Conservation (phyloP, 2,888 invertebrate genomes). For the Mesoligia furuncula region DNA sequence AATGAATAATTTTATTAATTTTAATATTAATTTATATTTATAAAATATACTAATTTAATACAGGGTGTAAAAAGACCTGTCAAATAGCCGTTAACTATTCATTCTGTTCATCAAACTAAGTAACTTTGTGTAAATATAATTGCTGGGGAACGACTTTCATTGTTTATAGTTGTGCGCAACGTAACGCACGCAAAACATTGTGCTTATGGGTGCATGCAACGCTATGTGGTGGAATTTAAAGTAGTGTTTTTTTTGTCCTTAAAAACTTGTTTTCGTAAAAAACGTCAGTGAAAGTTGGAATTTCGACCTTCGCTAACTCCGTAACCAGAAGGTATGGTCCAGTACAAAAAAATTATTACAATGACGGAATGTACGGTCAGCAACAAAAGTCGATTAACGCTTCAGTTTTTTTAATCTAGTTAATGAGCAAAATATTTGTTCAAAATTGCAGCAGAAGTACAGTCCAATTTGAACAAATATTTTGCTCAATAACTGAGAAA, state of each 20-base stretch:
- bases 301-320: no score
- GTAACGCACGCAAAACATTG: not conserved
- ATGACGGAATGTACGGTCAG: no score
- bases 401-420: no score
- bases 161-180: not conserved
- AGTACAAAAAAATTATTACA: not conserved
- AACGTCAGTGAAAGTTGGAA: no score
- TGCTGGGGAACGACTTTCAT: not conserved
- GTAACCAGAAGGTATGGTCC: not conserved
- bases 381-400: no score
- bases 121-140: not conserved
- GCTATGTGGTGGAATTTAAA: not conserved
- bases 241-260: not conserved
- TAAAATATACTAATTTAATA: not conserved
- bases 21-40: slow-evolving; percentile 11
- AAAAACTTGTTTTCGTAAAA: not conserved
- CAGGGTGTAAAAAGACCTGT: not conserved
- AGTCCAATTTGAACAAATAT: no score
- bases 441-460: no score
- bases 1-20: slow-evolving; percentile 48
- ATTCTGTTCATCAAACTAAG: not conserved
- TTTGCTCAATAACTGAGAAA: no score
- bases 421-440: no score
- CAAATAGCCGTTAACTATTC: not conserved
- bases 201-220: not conserved